phyloP scores from a whole-genome alignment of 2,888 invertebrate species.

The Conops quadrifasciatus region DNA sequence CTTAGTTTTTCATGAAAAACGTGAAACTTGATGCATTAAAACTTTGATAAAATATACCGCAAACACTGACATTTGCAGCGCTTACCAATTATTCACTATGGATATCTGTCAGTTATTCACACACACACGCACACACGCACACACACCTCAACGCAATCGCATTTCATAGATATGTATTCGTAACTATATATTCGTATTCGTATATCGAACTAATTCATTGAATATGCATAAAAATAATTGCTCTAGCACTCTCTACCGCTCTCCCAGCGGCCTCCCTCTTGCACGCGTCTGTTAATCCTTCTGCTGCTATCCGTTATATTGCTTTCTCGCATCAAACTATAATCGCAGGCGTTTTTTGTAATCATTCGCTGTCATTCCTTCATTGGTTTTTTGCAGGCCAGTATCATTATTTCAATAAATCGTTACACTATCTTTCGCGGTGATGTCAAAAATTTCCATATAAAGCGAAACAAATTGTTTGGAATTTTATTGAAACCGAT shows the following conservation, averaged over 20 bases:
- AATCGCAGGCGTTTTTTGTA: background rate
- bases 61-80: too few species aligned
- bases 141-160: background rate
- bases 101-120: background rate
- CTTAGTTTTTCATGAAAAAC: too few species aligned
- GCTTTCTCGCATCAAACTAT: background rate
- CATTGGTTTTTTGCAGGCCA: background rate
- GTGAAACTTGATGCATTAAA: too few species aligned
- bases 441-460: conserved; percentile 19
- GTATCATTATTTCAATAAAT: conserved; percentile 20
- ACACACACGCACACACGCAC: background rate
- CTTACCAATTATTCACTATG: background rate
- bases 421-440: background rate
- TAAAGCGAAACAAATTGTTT: conserved; percentile 22
- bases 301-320: too few species aligned
- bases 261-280: too few species aligned
- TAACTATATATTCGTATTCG: too few species aligned
- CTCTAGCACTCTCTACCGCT: too few species aligned
- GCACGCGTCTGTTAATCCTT: too few species aligned
- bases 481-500: conserved; percentile 13
- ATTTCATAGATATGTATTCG: too few species aligned
- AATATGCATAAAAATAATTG: too few species aligned
- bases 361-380: background rate
- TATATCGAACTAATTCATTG: too few species aligned
- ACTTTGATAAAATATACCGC: too few species aligned